Evolutionary conservation across 2,797 vertebrate species (phyloP), one percentile per base, ranked within the genome.

Genomic region (Periophthalmus magnuspinnatus): DNA sequence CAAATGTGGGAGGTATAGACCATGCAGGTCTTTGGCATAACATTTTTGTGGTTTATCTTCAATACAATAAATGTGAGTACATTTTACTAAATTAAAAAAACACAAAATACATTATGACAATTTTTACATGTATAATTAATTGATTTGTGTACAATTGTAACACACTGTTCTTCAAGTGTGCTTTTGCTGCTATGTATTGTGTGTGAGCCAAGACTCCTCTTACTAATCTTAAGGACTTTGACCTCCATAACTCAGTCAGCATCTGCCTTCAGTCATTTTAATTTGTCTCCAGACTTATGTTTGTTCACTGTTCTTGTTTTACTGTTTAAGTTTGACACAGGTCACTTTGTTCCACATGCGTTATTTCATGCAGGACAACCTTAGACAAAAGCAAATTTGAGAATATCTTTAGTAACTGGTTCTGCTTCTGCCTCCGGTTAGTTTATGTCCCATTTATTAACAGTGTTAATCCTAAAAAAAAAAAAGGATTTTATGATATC

Each of bases 181-280:
- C 62, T 76, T n/a, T 66, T 16, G 66, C 89, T 79, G 81, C 45
- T 62, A 24, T 55, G 14, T 32, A 16, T 33, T 33, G 33, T 33
- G 24, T 32, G 56, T 75, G 68, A 58, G 56, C 33, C 57, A 19
- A 60, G 58, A 36, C 58, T 34, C 28, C 17, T 19, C 19, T 34
- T 9, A n/a, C 3, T 60, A 60, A 60, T 34, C 58, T 19, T n/a
- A 60, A 36, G 8, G 32, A 33, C 45, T 50, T 52, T 80, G 77
- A 83, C 81, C 47, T 65, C 72, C 48, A 28, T 84, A 85, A 87
- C 69, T 90, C 81, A 82, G 33, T 50, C 52, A 65, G 57, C 24
- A 57, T 59, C 62, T 65, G 41, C 75, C 66, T 71, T 60, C 72
- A 67, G 65, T 78, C 73, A 63, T 76, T 86, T 85, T 24, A 63